A percentile compares a stretch with the other conserved stretches of the same genome.
Evolutionary conservation across 1,140 invertebrate genomes (phyloP).

Genomic region (Plectus sambesii): DNA sequence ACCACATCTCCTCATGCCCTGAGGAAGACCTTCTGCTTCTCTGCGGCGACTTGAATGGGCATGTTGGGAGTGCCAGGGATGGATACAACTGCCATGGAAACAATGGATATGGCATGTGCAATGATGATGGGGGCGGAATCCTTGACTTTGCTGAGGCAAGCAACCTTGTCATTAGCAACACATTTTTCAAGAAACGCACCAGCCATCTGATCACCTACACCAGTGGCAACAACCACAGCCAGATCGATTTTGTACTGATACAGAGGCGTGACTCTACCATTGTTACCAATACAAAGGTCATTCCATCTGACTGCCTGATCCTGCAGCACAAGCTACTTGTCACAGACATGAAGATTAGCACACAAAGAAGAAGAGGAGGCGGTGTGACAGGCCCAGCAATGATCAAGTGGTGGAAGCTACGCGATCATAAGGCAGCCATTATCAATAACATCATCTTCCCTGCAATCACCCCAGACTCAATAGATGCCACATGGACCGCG

Average conservation of each 20-base stretch:
- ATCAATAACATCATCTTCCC: not conserved
- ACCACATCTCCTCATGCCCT: not conserved
- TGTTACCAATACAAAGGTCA: not conserved
- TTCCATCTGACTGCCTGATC: not conserved
- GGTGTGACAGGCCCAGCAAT: not conserved
- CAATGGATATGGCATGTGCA: not conserved
- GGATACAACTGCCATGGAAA: not conserved
- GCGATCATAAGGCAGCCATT: not conserved
- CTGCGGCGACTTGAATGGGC: not conserved
- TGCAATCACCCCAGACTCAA: not conserved
- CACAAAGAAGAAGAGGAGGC: not conserved
- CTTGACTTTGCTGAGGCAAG: not conserved
- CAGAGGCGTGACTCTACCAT: not conserved
- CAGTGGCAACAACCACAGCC: not conserved
- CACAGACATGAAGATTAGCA: not conserved
- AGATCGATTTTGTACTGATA: not conserved
- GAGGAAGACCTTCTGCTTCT: not conserved
- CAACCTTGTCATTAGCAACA: not conserved
- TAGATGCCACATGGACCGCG: not conserved
- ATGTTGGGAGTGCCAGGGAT: not conserved
- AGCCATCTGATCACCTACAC: not conserved
- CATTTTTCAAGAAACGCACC: not conserved
- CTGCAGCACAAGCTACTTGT: not conserved
- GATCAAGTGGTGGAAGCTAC: not conserved
- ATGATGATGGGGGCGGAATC: not conserved